Base-by-base conservation (phyloP, 2,888 invertebrate species). In the Bedellia somnulentella region DNA sequence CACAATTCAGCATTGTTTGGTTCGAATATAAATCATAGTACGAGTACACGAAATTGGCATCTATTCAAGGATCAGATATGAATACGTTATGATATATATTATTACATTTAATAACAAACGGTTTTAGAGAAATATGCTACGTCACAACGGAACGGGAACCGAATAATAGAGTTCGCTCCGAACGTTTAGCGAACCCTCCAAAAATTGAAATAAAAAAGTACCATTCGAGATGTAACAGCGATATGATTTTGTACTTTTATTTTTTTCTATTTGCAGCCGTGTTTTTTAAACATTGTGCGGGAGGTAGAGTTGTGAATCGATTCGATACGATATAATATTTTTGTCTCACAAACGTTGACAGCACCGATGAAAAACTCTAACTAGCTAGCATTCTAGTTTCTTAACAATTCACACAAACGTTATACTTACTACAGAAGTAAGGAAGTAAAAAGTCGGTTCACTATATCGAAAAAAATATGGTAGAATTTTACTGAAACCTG, bases 181-280 rank as follows among this genome's bases (percentile, higher is more conserved):
- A 67, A 62, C 70, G 70, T 71, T 75, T 73, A 75, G 63, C 61
- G 62, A 61, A 70, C 73, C 73, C 73, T 70, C 64, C 53, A 57
- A 68, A 66, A 68, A 6, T 66, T 64, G 66, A 66, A 70, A 70
- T 71, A 73, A 73, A 70, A 66, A 70, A 63, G 49, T 52, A 56
- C 56, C 60, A 67, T 68, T 63, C 59, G 68, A 71, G 71, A 70
- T 71, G 68, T 68, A 70, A 64, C 68, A 61, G 64, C 68, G 59
- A 67, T 73, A 71, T 73, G 73, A 73, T 70, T 70, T 70, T 62
- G 73, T 71, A 70, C 55, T 68, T 73, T 68, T 62, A 52, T 48
- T 52, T 52, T 47, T 53, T 47, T 46, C 48, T 51, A 47, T 57
- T 54, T 59, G 49, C 45, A 47, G 52, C 54, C 54, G 49, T 60